Evolutionary conservation across 2,888 invertebrate species (phyloP).

Genomic region (Athalia circularis): DNA sequence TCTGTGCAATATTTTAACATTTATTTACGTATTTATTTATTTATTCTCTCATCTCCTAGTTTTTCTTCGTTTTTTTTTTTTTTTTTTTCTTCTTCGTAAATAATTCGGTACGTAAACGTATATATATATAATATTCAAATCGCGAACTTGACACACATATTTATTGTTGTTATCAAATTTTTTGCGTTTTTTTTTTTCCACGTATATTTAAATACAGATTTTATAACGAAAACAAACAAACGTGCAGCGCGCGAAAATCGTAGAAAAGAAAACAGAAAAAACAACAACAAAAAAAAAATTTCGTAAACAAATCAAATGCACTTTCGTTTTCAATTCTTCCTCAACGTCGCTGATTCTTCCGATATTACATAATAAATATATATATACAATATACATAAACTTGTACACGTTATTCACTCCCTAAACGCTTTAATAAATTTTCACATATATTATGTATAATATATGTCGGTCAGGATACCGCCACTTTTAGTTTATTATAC

Average conservation of each 20-base stretch:
- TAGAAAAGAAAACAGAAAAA: background rate
- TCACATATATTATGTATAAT: too few relatives aligned
- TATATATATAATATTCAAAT: background rate
- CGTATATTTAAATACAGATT: background rate
- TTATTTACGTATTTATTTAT: too few relatives aligned
- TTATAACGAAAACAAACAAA: background rate
- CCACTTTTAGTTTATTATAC: too few relatives aligned
- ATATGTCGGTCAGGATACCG: too few relatives aligned
- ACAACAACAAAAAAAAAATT: background rate
- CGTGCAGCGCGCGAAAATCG: background rate
- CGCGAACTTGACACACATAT: constrained; percentile 22
- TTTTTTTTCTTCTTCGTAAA: background rate
- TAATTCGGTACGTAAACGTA: background rate
- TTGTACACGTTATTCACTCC: too few relatives aligned
- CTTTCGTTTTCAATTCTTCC: background rate
- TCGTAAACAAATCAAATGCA: background rate
- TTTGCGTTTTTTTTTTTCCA: background rate
- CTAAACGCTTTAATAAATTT: too few relatives aligned
- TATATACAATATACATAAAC: too few relatives aligned
- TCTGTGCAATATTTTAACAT: too few relatives aligned
- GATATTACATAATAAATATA: too few relatives aligned
- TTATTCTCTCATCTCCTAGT: too few relatives aligned
- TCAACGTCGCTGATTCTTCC: too few relatives aligned
- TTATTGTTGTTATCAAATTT: constrained; percentile 14
- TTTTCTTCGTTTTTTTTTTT: background rate